These are phyloP conservation scores for Brachypodius melanocephalos DNA, from an alignment of 2,113 vertebrate species.

Conservation along the genomic window DNA sequence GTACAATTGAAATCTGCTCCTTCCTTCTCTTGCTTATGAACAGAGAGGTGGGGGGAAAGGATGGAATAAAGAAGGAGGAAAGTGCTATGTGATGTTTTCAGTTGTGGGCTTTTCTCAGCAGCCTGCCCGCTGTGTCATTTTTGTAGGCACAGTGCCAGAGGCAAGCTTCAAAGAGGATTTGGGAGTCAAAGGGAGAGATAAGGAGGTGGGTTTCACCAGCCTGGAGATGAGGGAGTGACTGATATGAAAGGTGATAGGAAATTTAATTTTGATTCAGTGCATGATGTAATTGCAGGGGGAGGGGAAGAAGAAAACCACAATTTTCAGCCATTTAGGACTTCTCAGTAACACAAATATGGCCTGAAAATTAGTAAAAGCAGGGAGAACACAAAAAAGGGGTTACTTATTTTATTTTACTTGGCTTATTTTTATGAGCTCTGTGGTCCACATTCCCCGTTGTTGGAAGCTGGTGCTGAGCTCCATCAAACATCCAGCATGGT, in stretches of 20 bases:
- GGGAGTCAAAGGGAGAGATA: neutral
- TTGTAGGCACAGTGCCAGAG: neutral
- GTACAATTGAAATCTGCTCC: neutral
- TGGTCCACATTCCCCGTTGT: neutral
- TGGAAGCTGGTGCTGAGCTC: neutral
- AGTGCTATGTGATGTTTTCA: neutral
- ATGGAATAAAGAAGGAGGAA: neutral
- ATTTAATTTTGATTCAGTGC: neutral
- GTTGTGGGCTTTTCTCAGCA: neutral
- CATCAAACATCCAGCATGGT: rapidly evolving
- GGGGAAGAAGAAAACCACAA: neutral
- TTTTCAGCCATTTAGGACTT: neutral
- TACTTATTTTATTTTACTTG: neutral
- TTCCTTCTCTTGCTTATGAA: rapidly evolving
- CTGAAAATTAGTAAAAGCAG: neutral
- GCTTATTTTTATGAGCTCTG: neutral
- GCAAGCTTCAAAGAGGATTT: neutral
- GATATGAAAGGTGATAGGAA: conserved; percentile 10
- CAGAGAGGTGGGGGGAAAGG: rapidly evolving
- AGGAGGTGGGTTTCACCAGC: neutral
- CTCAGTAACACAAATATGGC: neutral
- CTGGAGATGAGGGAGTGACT: neutral
- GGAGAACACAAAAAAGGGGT: neutral
- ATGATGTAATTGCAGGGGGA: neutral
- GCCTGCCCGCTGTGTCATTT: rapidly evolving